Base-by-base conservation (phyloP, 2,797 vertebrate species). In the Anomalospiza imberbis region DNA sequence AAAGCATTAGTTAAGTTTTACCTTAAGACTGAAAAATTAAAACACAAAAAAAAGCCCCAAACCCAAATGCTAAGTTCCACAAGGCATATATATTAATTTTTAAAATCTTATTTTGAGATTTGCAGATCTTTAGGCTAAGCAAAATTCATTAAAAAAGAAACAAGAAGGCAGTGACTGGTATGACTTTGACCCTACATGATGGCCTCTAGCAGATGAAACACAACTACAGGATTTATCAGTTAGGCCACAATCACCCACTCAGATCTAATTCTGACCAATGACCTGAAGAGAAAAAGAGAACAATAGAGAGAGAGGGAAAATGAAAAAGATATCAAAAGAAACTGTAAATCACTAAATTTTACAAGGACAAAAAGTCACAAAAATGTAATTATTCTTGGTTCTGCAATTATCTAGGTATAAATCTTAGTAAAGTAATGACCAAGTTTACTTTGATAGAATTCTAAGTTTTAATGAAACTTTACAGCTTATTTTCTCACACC, bases 201-300 rank as follows among this genome's bases (percentile, higher is more conserved):
- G 48, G 94, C 89, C 96, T 96, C 65, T 50, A 96, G 95, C 80
- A 91, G 50, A 89, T 84, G 85, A 95, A 95, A 88, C 78, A 51
- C 51, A 93, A 87, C 16, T 13, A 47, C 44, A 62, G 96, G 72
- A 95, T 94, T 97, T 96, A 96, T 96, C 86, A 96, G 93, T 63
- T 82, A 71, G 87, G 72, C 90, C 83, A 95, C 88, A 83, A 48
- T 92, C 72, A 58, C 72, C 60, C 75, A 88, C 84, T 97, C 81
- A 95, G n/a, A 74, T 83, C 72, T 88, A 97, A 96, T 97, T 97
- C 86, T 90, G 83, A 97, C 85, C 81, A 36, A n/a, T 82, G 91
- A 97, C 91, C 91, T 95, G 75, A 77, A 95, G 57, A 91, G 66
- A 92, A 81, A 76, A 42, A 72, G 29, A 62, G 17, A 85, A 22